Evolutionary conservation across 2,113 vertebrate genomes (phyloP), one percentile per base, ranked within the genome.

Genomic region (Tauraco erythrolophus): DNA sequence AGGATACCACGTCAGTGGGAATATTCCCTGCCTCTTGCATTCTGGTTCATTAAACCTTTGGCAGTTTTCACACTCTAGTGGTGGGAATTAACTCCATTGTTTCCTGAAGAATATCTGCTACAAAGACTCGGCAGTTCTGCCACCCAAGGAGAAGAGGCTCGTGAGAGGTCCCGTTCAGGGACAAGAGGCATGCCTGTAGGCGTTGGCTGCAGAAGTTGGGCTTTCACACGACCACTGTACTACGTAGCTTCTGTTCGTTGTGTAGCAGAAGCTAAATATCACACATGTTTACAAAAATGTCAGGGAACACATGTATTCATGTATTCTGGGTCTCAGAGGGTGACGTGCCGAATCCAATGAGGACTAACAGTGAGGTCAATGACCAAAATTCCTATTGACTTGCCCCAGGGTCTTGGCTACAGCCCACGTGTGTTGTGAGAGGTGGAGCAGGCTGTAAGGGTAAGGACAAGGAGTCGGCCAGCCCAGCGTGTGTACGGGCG

Each of bases 271-370:
- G 88, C 88, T 85, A 78, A 70, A 68, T 89, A 95, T 75, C 94
- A 46, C 25, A 71, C 80, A 77, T 64, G 23, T 74, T 92, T 84
- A 93, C 61, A 88, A 57, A 92, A 95, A 93, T 71, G 94, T 93
- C 78, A 84, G 94, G 87, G 77, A 80, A 88, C 39, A 15, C 7
- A 37, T 94, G 90, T 91, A 88, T 95, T 91, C 11, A 27, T 92
- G 84, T 89, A 87, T 43, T 43, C 41, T 43, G 41, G 10, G 41
- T 43, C 41, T 13, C n/a, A n/a, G 41, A 43, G 41, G 41, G 41
- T 43, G 41, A 43, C 41, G 41, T 43, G 14, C 41, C 41, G 41
- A 43, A 43, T 43, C 41, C 41, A 14, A 43, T 43, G 41, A 43
- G 41, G 41, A 43, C 41, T 43, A 43, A 43, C 41, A 43, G 41